Evolutionary conservation across 2,888 invertebrate species (phyloP).

Genomic region (Drosophila kanekoi): DNA sequence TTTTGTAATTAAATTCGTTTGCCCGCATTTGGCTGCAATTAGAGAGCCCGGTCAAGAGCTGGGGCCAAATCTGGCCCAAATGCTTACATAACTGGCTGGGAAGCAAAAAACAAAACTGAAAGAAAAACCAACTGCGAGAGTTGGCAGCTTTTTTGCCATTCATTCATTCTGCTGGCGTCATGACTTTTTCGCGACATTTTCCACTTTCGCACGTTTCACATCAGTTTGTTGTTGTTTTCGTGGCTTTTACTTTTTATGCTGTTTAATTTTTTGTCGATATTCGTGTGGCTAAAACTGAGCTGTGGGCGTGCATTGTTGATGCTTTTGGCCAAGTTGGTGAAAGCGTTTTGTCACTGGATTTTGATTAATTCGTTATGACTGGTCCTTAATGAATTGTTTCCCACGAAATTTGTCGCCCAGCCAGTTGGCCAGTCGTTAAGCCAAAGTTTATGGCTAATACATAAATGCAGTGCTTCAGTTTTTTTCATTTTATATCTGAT

Average conservation of each 20-base stretch:
- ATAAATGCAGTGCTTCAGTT: constrained; percentile 30
- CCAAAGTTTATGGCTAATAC: constrained; percentile 27
- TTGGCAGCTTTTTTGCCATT: constrained; percentile 9
- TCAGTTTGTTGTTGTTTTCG: constrained; percentile 12
- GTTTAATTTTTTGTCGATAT: constrained; percentile 11
- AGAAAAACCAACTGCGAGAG: constrained; percentile 28
- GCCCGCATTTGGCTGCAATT: constrained; percentile 69
- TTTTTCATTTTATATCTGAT: constrained; percentile 18
- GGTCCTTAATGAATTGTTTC: constrained; percentile 27
- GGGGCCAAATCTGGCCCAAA: constrained; percentile 25
- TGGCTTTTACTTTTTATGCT: constrained; percentile 9
- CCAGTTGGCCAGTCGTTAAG: constrained; percentile 21
- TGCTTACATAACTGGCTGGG: constrained; percentile 48
- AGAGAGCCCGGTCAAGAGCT: constrained; percentile 31
- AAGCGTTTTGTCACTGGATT: constrained; percentile 52
- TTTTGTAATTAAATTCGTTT: constrained; percentile 57
- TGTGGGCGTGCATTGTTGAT: constrained; percentile 47
- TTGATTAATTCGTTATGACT: constrained; percentile 53
- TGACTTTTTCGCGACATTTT: constrained; percentile 56
- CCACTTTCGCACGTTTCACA: constrained; percentile 48
- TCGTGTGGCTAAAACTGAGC: constrained; percentile 17
- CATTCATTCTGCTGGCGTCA: constrained; percentile 11
- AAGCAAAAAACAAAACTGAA: constrained; percentile 28
- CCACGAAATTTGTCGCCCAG: constrained; percentile 28
- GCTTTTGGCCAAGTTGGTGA: constrained; percentile 44